Conservation (phyloP, 2,797 vertebrate genomes). For the Naso thynnoides region DNA sequence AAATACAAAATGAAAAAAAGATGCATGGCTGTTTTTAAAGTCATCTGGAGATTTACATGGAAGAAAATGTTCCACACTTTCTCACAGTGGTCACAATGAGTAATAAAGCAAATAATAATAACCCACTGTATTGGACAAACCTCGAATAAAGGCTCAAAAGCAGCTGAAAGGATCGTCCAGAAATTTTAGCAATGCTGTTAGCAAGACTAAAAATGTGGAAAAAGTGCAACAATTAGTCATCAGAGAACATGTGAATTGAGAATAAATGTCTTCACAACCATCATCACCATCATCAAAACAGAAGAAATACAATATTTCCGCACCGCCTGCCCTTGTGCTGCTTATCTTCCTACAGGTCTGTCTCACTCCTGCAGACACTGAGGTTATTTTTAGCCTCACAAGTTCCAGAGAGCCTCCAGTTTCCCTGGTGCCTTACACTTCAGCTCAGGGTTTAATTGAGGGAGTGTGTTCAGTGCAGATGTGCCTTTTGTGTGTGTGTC, state of each 20-base stretch:
- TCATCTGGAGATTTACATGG: neutral
- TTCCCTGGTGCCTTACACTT: slow-evolving; percentile 59
- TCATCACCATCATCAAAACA: neutral
- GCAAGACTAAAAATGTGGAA: neutral
- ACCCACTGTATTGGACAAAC: no score
- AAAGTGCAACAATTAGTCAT: neutral
- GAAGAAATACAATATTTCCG: slow-evolving; percentile 24
- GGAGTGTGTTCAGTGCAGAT: slow-evolving; percentile 37
- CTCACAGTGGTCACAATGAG: neutral
- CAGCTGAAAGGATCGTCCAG: neutral
- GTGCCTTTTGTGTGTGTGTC: slow-evolving; percentile 6
- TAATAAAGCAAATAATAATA: neutral
- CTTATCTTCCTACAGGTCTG: slow-evolving; percentile 61
- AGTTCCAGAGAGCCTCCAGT: slow-evolving; percentile 62
- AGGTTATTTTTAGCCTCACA: slow-evolving; percentile 75
- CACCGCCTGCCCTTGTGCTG: slow-evolving; percentile 43
- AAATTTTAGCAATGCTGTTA: neutral
- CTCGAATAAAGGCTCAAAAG: neutral
- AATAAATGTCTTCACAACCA: neutral
- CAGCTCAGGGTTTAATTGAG: slow-evolving; percentile 68
- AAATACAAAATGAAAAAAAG: neutral
- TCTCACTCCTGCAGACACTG: slow-evolving; percentile 64
- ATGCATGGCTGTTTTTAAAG: no score
- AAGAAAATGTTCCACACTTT: neutral
- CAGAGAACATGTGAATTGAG: neutral